Conservation (phyloP, 2,797 vertebrate genomes). For the Micrastur ruficollis region DNA sequence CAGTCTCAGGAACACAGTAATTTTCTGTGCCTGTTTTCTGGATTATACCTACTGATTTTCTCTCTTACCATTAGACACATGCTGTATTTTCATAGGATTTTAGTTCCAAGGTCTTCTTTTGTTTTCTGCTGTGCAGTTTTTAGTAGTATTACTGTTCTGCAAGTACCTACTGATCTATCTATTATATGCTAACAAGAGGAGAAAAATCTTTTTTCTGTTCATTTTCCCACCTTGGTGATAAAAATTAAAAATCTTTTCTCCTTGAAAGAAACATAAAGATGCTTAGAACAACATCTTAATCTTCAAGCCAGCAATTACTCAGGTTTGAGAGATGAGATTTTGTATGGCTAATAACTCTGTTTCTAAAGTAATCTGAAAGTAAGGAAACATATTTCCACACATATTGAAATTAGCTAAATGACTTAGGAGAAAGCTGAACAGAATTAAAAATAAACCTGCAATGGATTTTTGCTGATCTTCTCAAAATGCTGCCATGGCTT, state of each 20-base stretch:
- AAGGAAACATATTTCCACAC: not conserved
- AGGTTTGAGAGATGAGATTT: not conserved
- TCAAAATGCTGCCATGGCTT: conserved; percentile 4
- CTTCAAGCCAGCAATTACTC: not conserved
- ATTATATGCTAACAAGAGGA: not conserved
- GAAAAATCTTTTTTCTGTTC: not conserved
- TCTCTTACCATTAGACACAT: not conserved
- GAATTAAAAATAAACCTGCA: not conserved
- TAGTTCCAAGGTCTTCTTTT: not conserved
- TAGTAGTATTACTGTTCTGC: not conserved
- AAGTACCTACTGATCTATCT: not conserved
- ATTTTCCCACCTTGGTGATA: not conserved
- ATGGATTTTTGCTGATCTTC: conserved; percentile 20
- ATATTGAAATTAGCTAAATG: not conserved
- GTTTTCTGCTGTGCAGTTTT: not conserved
- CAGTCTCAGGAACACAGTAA: not conserved
- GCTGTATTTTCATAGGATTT: not conserved
- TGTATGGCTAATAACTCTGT: not conserved
- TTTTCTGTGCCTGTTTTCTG: not conserved
- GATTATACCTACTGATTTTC: not conserved
- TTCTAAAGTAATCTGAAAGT: not conserved
- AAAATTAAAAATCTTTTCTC: not conserved
- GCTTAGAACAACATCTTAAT: not conserved
- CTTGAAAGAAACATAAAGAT: not conserved
- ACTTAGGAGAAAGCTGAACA: not conserved